Evolutionary conservation across 2,113 vertebrate genomes (phyloP), one percentile per base, ranked within the genome.

Genomic region (Siniperca knerii): DNA sequence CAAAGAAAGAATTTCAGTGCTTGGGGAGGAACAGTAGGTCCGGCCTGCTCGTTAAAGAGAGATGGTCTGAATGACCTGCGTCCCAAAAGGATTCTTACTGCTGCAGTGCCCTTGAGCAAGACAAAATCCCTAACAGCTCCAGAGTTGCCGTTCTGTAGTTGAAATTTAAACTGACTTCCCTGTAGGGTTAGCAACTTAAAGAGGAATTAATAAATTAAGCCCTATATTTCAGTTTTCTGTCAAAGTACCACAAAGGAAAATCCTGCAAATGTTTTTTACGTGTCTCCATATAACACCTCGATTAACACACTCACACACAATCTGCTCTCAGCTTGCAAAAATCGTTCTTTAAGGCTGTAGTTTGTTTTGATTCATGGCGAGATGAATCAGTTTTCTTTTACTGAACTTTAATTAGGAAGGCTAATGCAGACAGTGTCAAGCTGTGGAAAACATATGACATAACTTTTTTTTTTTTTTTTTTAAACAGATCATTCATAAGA

Each of bases 401-500:
- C 40, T 64, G 8, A 82, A 71, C 85, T 75, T 89, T 78, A 85
- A 89, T 89, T 82, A 82, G 37, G 21, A 68, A 55, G 40, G 44
- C 58, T 67, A 18, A 37, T 58, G 80, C 18, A 15, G 21, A 23
- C 12, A 44, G 55, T 13, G n/a, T 44, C 71, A 74, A 71, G 29
- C 83, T n/a, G 74, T 25, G 46, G 75, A 83, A 84, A 91, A 85
- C 69, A 72, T 35, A 67, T 55, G 78, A 84, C 70, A 85, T 64
- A 75, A 58, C 37, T 79, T 66, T 68, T 79, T 65, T 40, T 9
- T 0, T 42, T 9, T 1, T 16, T 15, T 48, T 58, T 10, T 37
- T 21, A 62, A 86, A 83, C 37, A 23, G 60, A 93, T 90, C 81
- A 89, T 66, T 91, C 90, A 85, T 64, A 73, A 72, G 67, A 83